Conservation (phyloP, 2,797 vertebrate species). For the Melanotaenia maccullochi region DNA sequence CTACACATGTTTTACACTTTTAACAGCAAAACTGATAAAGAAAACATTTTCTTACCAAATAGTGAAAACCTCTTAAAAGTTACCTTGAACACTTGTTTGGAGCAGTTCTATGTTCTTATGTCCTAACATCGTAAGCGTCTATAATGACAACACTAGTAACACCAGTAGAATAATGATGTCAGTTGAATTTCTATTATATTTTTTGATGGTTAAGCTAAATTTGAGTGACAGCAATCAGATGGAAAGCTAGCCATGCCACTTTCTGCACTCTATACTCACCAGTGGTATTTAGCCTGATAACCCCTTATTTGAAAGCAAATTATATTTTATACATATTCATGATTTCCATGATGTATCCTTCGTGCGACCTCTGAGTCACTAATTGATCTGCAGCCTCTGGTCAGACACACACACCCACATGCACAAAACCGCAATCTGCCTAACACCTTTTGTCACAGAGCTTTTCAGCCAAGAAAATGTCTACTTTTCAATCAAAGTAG, state of each 20-base stretch:
- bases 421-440: conserved; percentile 34
- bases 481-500: conserved; percentile 53
- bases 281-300: conserved; percentile 60
- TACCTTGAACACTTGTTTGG: conserved; percentile 16
- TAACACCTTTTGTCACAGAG: conserved; percentile 24
- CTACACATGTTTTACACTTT: conserved; percentile 2
- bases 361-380: conserved; percentile 52
- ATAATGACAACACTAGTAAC: conserved; percentile 7
- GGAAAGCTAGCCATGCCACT: conserved; percentile 38
- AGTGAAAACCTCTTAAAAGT: conserved; percentile 3
- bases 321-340: conserved; percentile 71
- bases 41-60: background rate
- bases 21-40: background rate
- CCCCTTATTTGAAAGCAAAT: conserved; percentile 51
- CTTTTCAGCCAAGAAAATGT: conserved; percentile 32
- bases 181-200: conserved; percentile 11
- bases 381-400: conserved; percentile 26
- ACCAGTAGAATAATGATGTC: background rate
- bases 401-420: conserved; percentile 13
- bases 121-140: conserved; percentile 21
- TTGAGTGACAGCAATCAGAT: conserved; percentile 35
- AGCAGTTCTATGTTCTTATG: conserved; percentile 4
- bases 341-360: conserved; percentile 49
- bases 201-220: conserved; percentile 18
- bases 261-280: conserved; percentile 46